These are phyloP conservation scores for Thereva nobilitata DNA, from an alignment of 2,888 invertebrate genomes.

Conservation along the genomic window DNA sequence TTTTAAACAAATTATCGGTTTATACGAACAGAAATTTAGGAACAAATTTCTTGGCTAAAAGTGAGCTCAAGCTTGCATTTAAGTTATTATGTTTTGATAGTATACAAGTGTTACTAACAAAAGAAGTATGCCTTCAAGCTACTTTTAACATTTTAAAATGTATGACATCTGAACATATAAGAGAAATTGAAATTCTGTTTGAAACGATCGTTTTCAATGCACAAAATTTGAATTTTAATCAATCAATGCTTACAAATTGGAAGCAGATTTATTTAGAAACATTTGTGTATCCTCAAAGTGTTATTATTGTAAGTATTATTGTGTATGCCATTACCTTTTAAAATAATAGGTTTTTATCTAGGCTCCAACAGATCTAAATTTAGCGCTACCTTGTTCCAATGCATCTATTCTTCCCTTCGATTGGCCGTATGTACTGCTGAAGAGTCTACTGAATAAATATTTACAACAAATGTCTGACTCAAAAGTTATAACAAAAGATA, in stretches of 20 bases:
- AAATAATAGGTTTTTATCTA: constrained; percentile 36
- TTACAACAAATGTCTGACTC: constrained; percentile 62
- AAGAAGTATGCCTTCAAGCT: constrained; percentile 52
- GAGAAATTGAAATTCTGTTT: constrained; percentile 64
- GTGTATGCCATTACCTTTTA: neutral
- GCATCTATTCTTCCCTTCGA: constrained; percentile 74
- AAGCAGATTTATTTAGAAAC: constrained; percentile 60
- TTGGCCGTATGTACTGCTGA: constrained; percentile 77
- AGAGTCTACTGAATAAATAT: constrained; percentile 57
- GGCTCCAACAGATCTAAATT: constrained; percentile 56
- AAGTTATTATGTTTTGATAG: constrained; percentile 52
- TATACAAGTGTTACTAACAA: constrained; percentile 48
- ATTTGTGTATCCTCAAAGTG: constrained; percentile 58
- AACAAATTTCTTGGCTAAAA: constrained; percentile 61
- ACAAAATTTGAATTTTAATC: constrained; percentile 64
- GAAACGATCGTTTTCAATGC: constrained; percentile 66
- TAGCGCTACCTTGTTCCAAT: constrained; percentile 61
- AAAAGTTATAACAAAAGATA: constrained; percentile 9
- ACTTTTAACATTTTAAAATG: constrained; percentile 67
- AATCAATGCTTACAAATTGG: constrained; percentile 61
- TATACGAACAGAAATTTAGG: constrained; percentile 45
- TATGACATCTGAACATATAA: constrained; percentile 64
- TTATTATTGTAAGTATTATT: constrained; percentile 50
- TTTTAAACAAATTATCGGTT: constrained; percentile 13
- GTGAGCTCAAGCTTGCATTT: constrained; percentile 62